phyloP scores from a whole-genome alignment of 2,888 invertebrate species.

The Gortyna flavago region DNA sequence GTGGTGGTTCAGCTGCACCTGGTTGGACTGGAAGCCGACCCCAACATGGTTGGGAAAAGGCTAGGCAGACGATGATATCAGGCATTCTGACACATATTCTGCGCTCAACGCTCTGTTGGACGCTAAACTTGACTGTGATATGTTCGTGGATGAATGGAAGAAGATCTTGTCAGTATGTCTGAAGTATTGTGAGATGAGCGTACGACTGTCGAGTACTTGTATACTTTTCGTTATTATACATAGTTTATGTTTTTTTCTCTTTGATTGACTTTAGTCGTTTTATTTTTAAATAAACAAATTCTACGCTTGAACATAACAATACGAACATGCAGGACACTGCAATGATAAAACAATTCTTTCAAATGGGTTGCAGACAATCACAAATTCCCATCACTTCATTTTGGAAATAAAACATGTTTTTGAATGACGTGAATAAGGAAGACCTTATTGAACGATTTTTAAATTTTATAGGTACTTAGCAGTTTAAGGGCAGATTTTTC shows the following conservation, averaged over 20 bases:
- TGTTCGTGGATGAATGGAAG: too few species aligned
- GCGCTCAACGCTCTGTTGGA: neutral
- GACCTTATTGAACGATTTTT: neutral
- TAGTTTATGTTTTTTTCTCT: neutral
- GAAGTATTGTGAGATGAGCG: neutral
- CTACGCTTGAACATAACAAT: neutral
- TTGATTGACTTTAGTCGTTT: neutral
- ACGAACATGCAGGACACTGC: too few species aligned
- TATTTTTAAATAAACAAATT: neutral
- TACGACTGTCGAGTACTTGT: neutral
- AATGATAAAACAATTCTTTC: neutral
- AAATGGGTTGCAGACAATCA: neutral
- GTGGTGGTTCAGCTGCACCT: neutral
- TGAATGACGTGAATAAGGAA: neutral
- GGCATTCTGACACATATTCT: neutral
- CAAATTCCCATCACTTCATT: neutral
- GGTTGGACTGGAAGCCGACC: neutral
- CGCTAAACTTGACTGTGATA: neutral
- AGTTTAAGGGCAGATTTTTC: too few species aligned
- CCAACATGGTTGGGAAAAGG: neutral
- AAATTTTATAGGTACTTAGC: too few species aligned
- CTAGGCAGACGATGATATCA: neutral
- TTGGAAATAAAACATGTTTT: neutral
- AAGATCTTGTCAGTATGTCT: too few species aligned
- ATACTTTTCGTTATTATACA: neutral